These are phyloP conservation scores for Laticauda colubrina DNA, from an alignment of 2,113 vertebrate genomes.

Conservation along the genomic window DNA sequence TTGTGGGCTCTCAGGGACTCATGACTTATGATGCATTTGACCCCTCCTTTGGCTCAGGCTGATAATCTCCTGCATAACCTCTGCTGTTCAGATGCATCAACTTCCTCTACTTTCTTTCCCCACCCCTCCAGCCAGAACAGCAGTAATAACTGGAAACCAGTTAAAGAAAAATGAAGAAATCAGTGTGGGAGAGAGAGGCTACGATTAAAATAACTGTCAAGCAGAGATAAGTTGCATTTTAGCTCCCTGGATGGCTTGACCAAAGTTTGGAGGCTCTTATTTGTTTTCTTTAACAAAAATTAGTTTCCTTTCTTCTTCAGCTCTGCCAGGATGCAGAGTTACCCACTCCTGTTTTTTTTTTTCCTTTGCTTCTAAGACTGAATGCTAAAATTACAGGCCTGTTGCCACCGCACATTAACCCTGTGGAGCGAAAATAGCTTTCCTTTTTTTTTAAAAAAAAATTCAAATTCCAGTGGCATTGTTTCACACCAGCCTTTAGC, in stretches of 20 bases:
- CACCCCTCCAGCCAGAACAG: background rate
- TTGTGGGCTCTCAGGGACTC: background rate
- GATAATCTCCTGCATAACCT: background rate
- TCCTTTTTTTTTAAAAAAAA: background rate
- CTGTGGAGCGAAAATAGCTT: no score
- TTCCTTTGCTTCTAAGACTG: background rate
- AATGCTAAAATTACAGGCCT: constrained; percentile 10
- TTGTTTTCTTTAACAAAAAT: background rate
- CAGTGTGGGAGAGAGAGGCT: background rate
- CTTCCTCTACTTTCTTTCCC: no score
- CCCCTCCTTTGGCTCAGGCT: background rate
- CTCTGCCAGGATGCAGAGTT: background rate
- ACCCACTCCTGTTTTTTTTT: background rate
- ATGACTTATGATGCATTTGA: background rate
- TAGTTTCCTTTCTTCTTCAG: background rate
- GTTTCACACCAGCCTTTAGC: background rate
- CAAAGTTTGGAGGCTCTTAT: background rate
- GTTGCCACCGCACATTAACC: no score
- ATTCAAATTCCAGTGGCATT: background rate
- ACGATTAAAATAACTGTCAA: background rate
- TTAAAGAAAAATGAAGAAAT: background rate
- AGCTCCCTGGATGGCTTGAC: background rate
- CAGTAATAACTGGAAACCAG: background rate
- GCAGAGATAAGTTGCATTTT: background rate
- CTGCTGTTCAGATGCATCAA: background rate